A percentile compares a stretch with the other conserved stretches of the same genome.
Conservation (phyloP, 2,888 invertebrate genomes). For the Arrhopalites spinosus region DNA sequence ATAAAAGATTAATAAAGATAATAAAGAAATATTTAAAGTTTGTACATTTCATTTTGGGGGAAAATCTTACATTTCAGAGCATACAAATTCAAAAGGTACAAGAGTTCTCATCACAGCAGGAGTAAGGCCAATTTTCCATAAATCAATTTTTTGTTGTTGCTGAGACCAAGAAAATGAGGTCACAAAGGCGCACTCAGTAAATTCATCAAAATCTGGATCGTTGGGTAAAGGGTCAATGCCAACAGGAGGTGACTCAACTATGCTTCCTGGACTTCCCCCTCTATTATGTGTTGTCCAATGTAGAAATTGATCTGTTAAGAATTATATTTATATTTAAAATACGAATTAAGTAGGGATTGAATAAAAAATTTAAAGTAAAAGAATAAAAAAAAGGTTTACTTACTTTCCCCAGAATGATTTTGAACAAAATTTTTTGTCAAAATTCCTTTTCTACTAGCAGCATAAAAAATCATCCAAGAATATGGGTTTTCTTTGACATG, state of each 20-base stretch:
- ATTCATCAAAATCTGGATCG: neutral
- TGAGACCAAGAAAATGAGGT: slow-evolving; percentile 41
- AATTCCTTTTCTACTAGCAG: slow-evolving; percentile 15
- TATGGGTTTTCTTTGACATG: slow-evolving; percentile 38
- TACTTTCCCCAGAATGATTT: slow-evolving; percentile 45
- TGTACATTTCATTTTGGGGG: neutral
- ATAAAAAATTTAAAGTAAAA: neutral
- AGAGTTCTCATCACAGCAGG: slow-evolving; percentile 42
- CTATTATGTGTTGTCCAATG: too few relatives aligned
- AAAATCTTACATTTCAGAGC: slow-evolving; percentile 39
- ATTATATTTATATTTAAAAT: too few relatives aligned
- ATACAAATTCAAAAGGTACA: slow-evolving; percentile 45
- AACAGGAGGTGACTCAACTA: neutral
- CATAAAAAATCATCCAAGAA: slow-evolving; percentile 43
- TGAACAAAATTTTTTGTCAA: slow-evolving; percentile 39
- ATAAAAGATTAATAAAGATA: neutral
- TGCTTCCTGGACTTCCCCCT: neutral
- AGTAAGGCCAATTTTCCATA: slow-evolving; percentile 46
- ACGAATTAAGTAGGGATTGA: too few relatives aligned
- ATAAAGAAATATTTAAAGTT: neutral
- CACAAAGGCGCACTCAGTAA: slow-evolving; percentile 28
- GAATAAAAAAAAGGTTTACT: neutral
- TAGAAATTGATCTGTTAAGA: too few relatives aligned
- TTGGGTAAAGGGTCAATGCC: neutral
- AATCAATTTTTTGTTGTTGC: slow-evolving; percentile 40